Conservation (phyloP, 2,113 vertebrate species). For the Phycodurus eques region DNA sequence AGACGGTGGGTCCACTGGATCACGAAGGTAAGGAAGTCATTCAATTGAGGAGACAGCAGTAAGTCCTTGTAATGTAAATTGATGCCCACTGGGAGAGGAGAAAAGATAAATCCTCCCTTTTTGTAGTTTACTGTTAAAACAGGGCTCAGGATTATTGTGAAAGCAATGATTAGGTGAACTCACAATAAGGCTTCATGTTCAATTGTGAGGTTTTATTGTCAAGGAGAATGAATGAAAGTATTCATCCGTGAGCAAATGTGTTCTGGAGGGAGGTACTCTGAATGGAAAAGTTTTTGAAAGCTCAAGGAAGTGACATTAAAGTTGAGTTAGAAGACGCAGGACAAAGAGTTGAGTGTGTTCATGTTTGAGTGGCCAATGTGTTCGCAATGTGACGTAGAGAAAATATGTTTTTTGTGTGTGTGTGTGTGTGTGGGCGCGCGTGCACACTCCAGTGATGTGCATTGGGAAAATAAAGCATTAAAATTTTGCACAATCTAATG, state of each 20-base stretch:
- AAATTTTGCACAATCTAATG: neutral
- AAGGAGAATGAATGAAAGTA: constrained; percentile 28
- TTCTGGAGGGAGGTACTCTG: neutral
- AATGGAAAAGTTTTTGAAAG: constrained; percentile 28
- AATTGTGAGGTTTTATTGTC: neutral
- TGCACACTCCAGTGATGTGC: no score
- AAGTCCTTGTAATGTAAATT: neutral
- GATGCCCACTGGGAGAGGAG: neutral
- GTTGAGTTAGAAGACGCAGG: constrained; percentile 5
- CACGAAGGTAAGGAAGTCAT: constrained; percentile 64
- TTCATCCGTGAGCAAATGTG: constrained; percentile 11
- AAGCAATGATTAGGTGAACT: neutral
- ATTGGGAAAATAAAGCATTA: neutral
- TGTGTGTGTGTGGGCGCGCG: constrained; percentile 1
- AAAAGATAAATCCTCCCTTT: neutral
- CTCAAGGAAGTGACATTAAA: constrained; percentile 6
- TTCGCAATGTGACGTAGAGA: constrained; percentile 29
- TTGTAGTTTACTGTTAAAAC: constrained; percentile 2
- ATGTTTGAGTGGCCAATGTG: constrained; percentile 21
- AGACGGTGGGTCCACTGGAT: constrained; percentile 54
- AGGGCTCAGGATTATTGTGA: neutral
- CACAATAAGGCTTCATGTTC: neutral
- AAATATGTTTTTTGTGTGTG: constrained; percentile 10
- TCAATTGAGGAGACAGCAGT: neutral
- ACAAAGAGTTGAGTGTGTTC: constrained; percentile 32